Evolutionary conservation across 1,140 invertebrate genomes (phyloP), one percentile per base, ranked within the genome.

Genomic region (Formica exsecta): DNA sequence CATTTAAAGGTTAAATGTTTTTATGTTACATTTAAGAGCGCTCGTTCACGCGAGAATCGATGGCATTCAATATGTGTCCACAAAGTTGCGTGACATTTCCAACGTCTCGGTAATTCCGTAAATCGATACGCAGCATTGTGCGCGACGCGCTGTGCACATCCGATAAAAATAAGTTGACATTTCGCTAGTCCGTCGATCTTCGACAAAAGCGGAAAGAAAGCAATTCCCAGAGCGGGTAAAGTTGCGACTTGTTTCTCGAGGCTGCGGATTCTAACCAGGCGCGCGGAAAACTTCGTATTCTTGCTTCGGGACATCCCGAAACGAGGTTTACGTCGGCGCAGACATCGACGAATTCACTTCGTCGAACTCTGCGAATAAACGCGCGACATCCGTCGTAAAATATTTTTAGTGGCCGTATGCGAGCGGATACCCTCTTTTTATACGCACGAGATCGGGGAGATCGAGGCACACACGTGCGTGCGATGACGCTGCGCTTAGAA

Each of bases 141-240:
- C 57, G n/a, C 61, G 61, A 38, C 51, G 16, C 79, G 32, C 16
- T 11, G 36, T 16, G 25, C 77, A 13, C 38, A n/a, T 29, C 5
- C 79, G 68, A 83, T 83, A 83, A 73, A 83, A 83, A 83, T 83
- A 83, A 74, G 38, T 83, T 83, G 79, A 83, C 79, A 83, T 74
- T 83, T 83, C 38, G 51, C 66, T 16, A 32, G 79, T 29, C 64
- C 77, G 29, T 59, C 71, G 79, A 83, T 83, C 79, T 73, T 61
- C 68, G 38, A 81, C 79, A 59, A 73, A 54, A 19, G 59, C 38
- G 65, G 48, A 76, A 73, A 32, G 25, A 77, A 88, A 77, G 71
- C 71, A 85, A 85, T 77, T 68, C 65, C 71, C 62, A 25, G 19
- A 22, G 29, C 13, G 79, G 38, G 3, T 19, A 29, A 32, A 76